Conservation (phyloP, 2,888 invertebrate genomes). For the Leptopterna dolabrata region DNA sequence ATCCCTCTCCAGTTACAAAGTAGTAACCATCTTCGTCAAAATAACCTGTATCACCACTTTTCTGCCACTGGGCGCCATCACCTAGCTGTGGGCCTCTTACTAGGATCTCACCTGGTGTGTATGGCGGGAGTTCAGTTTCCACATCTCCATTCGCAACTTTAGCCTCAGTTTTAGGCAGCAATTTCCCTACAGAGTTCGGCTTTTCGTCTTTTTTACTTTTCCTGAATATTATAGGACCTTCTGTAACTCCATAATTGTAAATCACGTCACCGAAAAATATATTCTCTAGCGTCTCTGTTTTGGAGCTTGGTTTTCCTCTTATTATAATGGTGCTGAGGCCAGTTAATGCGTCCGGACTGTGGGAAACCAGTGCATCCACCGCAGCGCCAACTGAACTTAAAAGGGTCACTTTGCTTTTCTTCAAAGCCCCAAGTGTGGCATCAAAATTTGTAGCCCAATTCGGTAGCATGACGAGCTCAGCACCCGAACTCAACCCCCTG, state of each 20-base stretch:
- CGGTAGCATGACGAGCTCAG: constrained; percentile 76
- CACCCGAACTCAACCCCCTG: constrained; percentile 72
- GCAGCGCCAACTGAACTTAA: constrained; percentile 42
- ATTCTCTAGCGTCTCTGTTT: constrained; percentile 19
- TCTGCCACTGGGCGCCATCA: constrained; percentile 80
- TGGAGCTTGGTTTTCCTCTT: constrained; percentile 28
- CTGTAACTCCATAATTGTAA: constrained; percentile 57
- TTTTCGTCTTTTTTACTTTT: constrained; percentile 42
- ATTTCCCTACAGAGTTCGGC: constrained; percentile 48
- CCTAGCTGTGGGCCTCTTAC: constrained; percentile 58
- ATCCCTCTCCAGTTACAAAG: constrained; percentile 69
- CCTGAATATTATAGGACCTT: constrained; percentile 56
- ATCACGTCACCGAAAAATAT: constrained; percentile 46
- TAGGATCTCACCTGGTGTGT: constrained; percentile 55
- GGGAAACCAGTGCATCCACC: constrained; percentile 10
- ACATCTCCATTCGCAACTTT: constrained; percentile 39
- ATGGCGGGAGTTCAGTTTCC: constrained; percentile 45
- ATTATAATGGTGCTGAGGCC: constrained; percentile 52
- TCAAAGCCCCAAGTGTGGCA: constrained; percentile 74
- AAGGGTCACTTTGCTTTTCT: constrained; percentile 69
- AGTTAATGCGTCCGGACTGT: constrained; percentile 30
- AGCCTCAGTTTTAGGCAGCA: constrained; percentile 56
- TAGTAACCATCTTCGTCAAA: constrained; percentile 72
- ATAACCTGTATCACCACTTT: constrained; percentile 82
- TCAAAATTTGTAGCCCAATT: constrained; percentile 76